Base-by-base conservation (phyloP, 2,888 invertebrate genomes). In the Julus scandinavius region DNA sequence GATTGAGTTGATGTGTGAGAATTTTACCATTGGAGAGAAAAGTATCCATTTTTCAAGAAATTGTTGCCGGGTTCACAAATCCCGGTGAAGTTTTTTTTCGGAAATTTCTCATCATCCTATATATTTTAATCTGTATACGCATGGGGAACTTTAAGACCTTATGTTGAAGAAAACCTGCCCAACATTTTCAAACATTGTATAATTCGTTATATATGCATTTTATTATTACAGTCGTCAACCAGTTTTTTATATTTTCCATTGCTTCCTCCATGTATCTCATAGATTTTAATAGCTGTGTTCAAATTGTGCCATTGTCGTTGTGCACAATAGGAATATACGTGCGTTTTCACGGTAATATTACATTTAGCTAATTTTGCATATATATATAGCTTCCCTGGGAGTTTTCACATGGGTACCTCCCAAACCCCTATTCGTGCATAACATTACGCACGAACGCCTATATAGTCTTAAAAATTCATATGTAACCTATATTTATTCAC, bases 401-500 rank as follows among this genome's bases (percentile, higher is more conserved):
- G 29, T 29, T 72, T 72, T 29, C 72, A 29, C 20, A 20, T 63
- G 6, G 17, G 20, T 5, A 29, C 4, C 72, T 72, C 13, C 72
- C 72, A 72, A 72, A 72, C 11, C 29, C 72, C 63, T n/a, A 20
- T 63, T 63, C n/a, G 63, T 7, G 63, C 63, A 20, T 20, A 17
- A 20, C 20, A 63, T 20, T 20, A 63, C 20, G 63, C 63, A 63
- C 63, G 63, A 63, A 63, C n/a, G n/a, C 63, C 54, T 54, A n/a
- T 45, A 45, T 63, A 20, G n/a, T 63, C 63, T 63, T 63, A 63
- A 20, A 63, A 20, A 63, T 63, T n/a, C n/a, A 63, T 63, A 20
- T 20, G 63, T 20, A 63, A 63, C 63, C 63, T 63, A 63, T 63
- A 63, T 17, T 63, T 63, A 63, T 63, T 63, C 63, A 63, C 58